Conservation (phyloP, 2,113 vertebrate species). For the Lontra canadensis region DNA sequence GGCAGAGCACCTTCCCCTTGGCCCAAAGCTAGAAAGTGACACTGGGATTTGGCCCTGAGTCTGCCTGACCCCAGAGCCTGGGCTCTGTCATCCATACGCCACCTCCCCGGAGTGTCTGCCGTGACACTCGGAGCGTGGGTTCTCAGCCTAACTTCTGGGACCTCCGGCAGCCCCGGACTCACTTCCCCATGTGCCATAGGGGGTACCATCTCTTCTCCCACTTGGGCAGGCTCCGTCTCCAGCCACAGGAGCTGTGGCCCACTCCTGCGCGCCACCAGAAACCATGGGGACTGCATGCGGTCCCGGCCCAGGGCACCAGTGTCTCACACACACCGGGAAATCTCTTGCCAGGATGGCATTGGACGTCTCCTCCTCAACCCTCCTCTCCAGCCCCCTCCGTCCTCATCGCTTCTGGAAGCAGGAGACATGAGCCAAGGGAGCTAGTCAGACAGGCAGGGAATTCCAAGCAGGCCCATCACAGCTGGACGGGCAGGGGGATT, state of each 20-base stretch:
- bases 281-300: background rate
- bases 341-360: too few relatives aligned
- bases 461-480: background rate
- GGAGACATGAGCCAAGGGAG: background rate
- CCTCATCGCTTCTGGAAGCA: background rate
- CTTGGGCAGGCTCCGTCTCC: background rate
- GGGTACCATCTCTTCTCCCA: background rate
- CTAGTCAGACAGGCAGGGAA: background rate
- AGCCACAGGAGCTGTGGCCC: background rate
- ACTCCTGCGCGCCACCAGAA: background rate
- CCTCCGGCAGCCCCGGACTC: background rate
- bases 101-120: background rate
- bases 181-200: background rate
- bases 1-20: background rate
- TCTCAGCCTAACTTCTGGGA: background rate
- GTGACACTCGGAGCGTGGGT: fast-evolving
- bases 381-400: background rate
- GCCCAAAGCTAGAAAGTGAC: background rate
- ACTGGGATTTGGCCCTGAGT: background rate
- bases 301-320: background rate
- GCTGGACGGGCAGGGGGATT: background rate
- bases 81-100: background rate
- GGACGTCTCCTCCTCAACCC: background rate
- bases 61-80: background rate
- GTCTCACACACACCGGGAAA: background rate